Evolutionary conservation across 2,888 invertebrate species (phyloP), one percentile per base, ranked within the genome.

Genomic region (Drosophila stalkeri): DNA sequence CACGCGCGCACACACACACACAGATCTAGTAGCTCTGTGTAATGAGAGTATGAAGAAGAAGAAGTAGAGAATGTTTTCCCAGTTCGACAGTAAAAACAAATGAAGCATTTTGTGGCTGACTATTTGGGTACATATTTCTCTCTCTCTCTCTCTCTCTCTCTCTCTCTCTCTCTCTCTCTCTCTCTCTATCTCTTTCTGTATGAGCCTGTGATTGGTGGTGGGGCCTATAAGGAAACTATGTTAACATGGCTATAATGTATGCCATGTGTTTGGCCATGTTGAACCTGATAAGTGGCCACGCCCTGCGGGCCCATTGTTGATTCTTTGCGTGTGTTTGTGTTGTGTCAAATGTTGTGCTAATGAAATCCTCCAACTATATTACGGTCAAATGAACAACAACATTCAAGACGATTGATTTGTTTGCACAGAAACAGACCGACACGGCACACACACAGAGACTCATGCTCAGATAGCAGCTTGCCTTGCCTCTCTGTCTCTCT

Each of bases 321-420:
- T 80, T 56, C 68, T 47, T 51, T 46, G 18, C 46, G 35, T 35
- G 35, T 46, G 70, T 81, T 81, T 79, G 78, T 77, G 66, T 75
- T 90, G 78, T 90, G 81, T 90, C 90, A 86, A 88, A 89, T 83
- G 75, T 86, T 89, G 86, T 90, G 86, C 90, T 86, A 90, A 86
- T 86, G 90, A 86, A 86, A 90, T 86, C 86, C 89, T 80, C 75
- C 77, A 73, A 74, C 81, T 72, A 44, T 68, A 64, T 57, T 78
- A 75, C 79, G 90, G 86, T 82, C 90, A 90, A 90, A 75, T 81
- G 83, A 79, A 64, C 77, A 82, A 60, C 89, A 89, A 81, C 65
- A 73, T 78, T 64, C 67, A 68, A 70, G 64, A 65, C 89, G 87
- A 86, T 89, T 86, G 84, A 86, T 89, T 88, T 80, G 73, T 79